Conservation (phyloP, 2,113 vertebrate genomes). For the Vulpes vulpes region DNA sequence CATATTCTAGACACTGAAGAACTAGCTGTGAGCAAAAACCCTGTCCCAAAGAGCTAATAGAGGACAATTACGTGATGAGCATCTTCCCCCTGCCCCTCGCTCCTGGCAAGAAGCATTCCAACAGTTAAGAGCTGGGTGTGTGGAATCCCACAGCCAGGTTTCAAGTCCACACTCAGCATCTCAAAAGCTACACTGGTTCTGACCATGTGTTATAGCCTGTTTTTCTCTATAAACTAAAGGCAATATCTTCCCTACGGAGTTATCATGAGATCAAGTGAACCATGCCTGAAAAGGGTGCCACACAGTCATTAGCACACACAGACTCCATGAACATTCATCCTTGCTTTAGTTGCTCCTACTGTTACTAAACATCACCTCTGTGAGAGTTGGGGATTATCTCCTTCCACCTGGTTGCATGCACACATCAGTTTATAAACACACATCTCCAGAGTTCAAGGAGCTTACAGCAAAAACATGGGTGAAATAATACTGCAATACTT, state of each 20-base stretch:
- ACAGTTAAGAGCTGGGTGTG: neutral
- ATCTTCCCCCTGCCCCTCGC: neutral
- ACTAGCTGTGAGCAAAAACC: neutral
- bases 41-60: neutral
- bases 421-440: neutral
- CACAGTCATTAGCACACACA: neutral
- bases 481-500: neutral
- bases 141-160: neutral
- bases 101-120: neutral
- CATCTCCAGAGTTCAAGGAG: neutral
- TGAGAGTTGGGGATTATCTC: fast-evolving
- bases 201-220: neutral
- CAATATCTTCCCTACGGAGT: neutral
- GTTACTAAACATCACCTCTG: fast-evolving
- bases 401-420: fast-evolving
- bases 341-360: too few species aligned
- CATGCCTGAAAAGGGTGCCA: neutral
- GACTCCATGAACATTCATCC: too few species aligned
- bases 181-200: neutral
- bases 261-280: neutral
- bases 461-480: neutral
- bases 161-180: neutral
- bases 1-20: neutral
- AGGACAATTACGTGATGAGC: fast-evolving
- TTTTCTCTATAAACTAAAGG: neutral